phyloP scores from a whole-genome alignment of 2,888 invertebrate species.

The Cyrtodaria siliqua region DNA sequence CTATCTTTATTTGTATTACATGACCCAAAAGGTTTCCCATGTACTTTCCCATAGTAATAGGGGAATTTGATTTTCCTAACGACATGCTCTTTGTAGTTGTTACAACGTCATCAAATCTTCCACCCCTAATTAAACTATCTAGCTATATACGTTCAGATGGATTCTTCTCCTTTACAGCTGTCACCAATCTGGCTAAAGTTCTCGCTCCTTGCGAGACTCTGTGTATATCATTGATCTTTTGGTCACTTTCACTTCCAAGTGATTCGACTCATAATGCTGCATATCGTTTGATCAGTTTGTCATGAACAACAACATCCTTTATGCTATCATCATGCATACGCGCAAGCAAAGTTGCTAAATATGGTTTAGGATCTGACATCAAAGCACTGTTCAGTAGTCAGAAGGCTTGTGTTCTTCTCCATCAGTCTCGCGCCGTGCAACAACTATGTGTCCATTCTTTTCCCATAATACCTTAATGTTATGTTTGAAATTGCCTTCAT shows the following conservation, averaged over 20 bases:
- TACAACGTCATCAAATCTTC: constrained; percentile 32
- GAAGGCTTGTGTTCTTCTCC: neutral
- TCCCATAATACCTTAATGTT: constrained; percentile 37
- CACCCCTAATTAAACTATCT: constrained; percentile 5
- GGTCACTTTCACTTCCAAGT: neutral
- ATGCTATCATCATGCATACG: neutral
- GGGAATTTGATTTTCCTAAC: constrained; percentile 1
- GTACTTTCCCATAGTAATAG: neutral
- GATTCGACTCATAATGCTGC: neutral
- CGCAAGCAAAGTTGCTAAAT: neutral
- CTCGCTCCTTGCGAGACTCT: constrained; percentile 28
- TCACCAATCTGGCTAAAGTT: constrained; percentile 25
- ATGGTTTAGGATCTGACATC: neutral
- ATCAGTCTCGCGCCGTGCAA: neutral
- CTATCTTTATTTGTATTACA: neutral
- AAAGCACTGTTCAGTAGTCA: constrained; percentile 2
- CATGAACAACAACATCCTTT: neutral
- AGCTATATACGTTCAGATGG: constrained; percentile 3
- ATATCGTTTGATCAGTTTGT: neutral
- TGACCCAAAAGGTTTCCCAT: neutral
- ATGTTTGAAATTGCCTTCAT: constrained; percentile 61
- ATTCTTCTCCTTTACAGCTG: constrained; percentile 14
- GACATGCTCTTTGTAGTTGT: neutral
- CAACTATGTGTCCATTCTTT: neutral
- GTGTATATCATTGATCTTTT: constrained; percentile 6